Evolutionary conservation across 64 coral and sea anemone species (phyloP), one percentile per base, ranked within the genome.

Genomic region (Catalaphyllia jardinei): DNA sequence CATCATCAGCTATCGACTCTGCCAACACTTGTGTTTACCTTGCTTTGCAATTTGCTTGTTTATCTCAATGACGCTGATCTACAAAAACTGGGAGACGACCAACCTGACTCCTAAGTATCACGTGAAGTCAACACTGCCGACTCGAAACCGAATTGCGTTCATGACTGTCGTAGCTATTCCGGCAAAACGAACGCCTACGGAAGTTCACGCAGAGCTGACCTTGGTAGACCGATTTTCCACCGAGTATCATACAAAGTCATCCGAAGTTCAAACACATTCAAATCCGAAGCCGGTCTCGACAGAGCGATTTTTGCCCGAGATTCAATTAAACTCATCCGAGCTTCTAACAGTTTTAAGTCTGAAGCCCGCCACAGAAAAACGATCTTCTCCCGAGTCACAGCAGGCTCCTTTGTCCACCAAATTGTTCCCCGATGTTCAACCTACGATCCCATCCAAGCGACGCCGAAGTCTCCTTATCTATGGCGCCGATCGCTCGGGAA

Each of bases 401-500:
- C 65, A 10, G 65, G n/a, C 65, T 69, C 4, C n/a, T 69, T n/a
- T 27, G 24, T 11, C 65, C 20, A 27, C n/a, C 22, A 69, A 24
- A 69, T 11, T 11, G 4, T 69, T 6, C 65, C 65, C 10, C 25
- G 65, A 69, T 69, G 22, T 29, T 11, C 22, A 28, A 57, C 25
- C 76, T 51, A 57, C 24, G 22, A 25, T n/a, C 8, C 20, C 5
- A 51, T 18, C 46, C 46, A 51, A 79, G 49, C 49, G 50, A 8
- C 46, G 76, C 10, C 46, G 18, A 79, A 79, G 76, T 55, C 51
- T 79, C 20, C 25, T 79, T 10, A 55, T 79, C 76, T 79, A 79
- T 27, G 50, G 76, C 22, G 76, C 76, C 38, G 76, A 79, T n/a
- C 76, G 76, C 16, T 79, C 76, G 51, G 76, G 76, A 12, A 79